A percentile compares a stretch with the other conserved stretches of the same genome.
These are phyloP conservation scores for Drosophila bunnanda DNA, from an alignment of 2,888 invertebrate genomes.

Conservation along the genomic window DNA sequence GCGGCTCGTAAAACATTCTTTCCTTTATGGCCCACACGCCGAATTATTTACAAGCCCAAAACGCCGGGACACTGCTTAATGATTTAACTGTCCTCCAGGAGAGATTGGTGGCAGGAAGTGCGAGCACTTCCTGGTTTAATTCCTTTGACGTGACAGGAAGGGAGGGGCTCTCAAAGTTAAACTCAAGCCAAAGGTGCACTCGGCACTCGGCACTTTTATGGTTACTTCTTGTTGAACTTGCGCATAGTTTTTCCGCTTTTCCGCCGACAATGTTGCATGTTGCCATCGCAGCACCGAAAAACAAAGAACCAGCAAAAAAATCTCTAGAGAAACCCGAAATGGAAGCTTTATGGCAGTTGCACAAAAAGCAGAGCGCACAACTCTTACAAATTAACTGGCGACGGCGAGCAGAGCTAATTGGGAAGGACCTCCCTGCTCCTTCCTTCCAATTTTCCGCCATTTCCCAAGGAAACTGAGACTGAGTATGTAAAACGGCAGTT, in stretches of 20 bases:
- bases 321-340: slow-evolving; percentile 12
- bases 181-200: slow-evolving; percentile 48
- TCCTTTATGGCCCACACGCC: slow-evolving; percentile 43
- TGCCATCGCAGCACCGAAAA: slow-evolving; percentile 51
- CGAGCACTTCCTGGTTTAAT: slow-evolving; percentile 66
- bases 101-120: slow-evolving; percentile 58
- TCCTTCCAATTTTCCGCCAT: not conserved
- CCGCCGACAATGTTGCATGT: slow-evolving; percentile 61
- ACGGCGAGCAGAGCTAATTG: slow-evolving; percentile 67
- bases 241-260: slow-evolving; percentile 37
- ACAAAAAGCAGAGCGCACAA: slow-evolving; percentile 31
- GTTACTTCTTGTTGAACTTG: slow-evolving; percentile 47
- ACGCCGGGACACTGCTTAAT: slow-evolving; percentile 50
- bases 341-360: slow-evolving; percentile 52
- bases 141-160: slow-evolving; percentile 61
- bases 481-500: slow-evolving; percentile 38
- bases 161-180: slow-evolving; percentile 28
- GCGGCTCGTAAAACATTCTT: slow-evolving; percentile 48
- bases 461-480: slow-evolving; percentile 18
- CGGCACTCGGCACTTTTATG: slow-evolving; percentile 58
- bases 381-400: slow-evolving; percentile 68
- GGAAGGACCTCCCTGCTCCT: slow-evolving; percentile 21
- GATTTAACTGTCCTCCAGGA: slow-evolving; percentile 61
- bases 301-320: slow-evolving; percentile 12
- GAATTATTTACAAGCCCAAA: slow-evolving; percentile 43